These are phyloP conservation scores for Macaria notata DNA, from an alignment of 2,888 invertebrate genomes.

Conservation along the genomic window DNA sequence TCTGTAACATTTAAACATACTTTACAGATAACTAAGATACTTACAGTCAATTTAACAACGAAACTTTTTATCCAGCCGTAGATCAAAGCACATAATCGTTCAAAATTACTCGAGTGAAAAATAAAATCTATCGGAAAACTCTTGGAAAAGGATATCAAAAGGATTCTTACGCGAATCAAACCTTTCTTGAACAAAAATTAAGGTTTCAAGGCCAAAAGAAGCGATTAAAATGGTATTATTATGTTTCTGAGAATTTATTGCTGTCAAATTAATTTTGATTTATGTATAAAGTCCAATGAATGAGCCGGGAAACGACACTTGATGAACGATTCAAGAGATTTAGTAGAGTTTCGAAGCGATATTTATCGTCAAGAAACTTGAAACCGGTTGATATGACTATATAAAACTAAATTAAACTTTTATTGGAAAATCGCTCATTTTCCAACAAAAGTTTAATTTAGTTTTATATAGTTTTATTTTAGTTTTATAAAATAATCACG, in stretches of 20 bases:
- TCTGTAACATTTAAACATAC: background rate
- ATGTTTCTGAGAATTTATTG: conserved; percentile 16
- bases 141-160: conserved; percentile 27
- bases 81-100: conserved; percentile 27
- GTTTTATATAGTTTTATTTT: no score
- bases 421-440: no score
- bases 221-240: conserved; percentile 16
- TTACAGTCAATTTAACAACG: conserved; percentile 15
- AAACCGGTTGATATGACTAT: no score
- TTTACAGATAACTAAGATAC: conserved; percentile 1
- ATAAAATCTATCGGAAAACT: conserved; percentile 27
- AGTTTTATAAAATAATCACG: no score
- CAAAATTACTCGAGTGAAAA: conserved; percentile 24
- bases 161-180: conserved; percentile 9
- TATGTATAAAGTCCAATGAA: conserved; percentile 7
- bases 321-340: background rate
- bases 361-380: no score
- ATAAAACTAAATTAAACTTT: no score
- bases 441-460: no score
- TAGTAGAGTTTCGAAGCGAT: background rate
- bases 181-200: conserved; percentile 15
- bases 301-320: conserved; percentile 1
- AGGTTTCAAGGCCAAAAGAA: conserved; percentile 7
- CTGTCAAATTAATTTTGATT: conserved; percentile 20
- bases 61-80: conserved; percentile 13